Base-by-base conservation (phyloP, 2,797 vertebrate genomes). In the Distichodus sexfasciatus region DNA sequence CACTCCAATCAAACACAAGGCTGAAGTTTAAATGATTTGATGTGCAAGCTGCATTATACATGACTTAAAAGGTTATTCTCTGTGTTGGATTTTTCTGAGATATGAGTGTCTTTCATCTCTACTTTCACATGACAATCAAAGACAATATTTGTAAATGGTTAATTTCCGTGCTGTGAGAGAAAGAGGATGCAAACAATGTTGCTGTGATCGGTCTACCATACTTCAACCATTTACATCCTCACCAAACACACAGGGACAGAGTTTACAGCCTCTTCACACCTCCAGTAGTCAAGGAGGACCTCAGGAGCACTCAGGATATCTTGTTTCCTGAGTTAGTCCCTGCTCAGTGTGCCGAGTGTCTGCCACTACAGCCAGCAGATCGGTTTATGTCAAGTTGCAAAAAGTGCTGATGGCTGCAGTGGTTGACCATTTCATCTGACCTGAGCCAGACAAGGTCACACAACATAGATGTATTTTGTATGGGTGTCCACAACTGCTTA, bases 261-360 rank as follows among this genome's bases (percentile, higher is more conserved):
- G 41, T 38, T 29, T 69, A 38, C 41, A 50, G 10, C n/a, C 36
- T 5, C 9, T 43, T 6, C 35, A 53, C 48, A 63, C 24, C 17
- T 5, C 29, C 1, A 19, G 9, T 11, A 35, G 8, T 35, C 1
- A 2, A 38, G 11, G 11, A n/a, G 33, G 15, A 40, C n/a, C 36
- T 19, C n/a, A 21, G 46, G n/a, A 44, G 53, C 61, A 50, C 26
- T 53, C 66, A 77, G 53, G 50, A 53, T 76, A 63, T 70, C 66
- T 55, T 58, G 35, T 74, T 69, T 65, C 54, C 48, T 47, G 51
- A 15, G 6, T 31, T 41, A 55, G 50, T 14, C 50, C 9, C 47
- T 53, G 59, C 21, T 43, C 4, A 24, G 10, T 53, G 61, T n/a
- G n/a, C n/a, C n/a, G n/a, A n/a, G n/a, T n/a, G 19, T 23, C 71